Base-by-base conservation (phyloP, 2,888 invertebrate genomes). In the Apamea epomidion region DNA sequence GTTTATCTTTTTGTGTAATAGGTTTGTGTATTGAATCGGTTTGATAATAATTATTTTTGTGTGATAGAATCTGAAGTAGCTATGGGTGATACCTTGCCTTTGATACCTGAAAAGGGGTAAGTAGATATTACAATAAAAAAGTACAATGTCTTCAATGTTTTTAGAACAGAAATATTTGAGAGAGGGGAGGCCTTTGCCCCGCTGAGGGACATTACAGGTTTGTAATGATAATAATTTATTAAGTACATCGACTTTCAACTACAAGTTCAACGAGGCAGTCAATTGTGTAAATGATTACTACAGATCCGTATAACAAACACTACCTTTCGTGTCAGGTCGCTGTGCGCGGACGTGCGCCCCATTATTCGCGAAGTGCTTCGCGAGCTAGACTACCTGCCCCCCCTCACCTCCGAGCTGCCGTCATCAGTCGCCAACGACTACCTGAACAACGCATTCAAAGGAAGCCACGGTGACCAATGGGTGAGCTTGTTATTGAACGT, bases 291-390 rank as follows among this genome's bases (percentile, higher is more conserved):
- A 62, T 7, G 1, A 32, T 10, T 32, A 32, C 21, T 32, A 32
- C 10, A 64, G 32, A 25, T 14, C 25, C 65, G 2, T 64, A 16
- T 29, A 18, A 65, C 21, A 65, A 65, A 54, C 3, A 3, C 6
- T n/a, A 18, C n/a, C 25, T 6, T 51, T 29, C 10, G 16, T 42
- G 32, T 12, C 80, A 93, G 94, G 10, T 91, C 91, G 5, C 77
- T 93, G 51, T 95, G 95, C 48, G 86, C 90, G 3, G 95, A 95
- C 78, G 95, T 95, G 42, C 90, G 94, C 0, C 88, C 91, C 0
- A 92, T 95, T 4, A 91, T 96, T 1, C 92, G 95, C 7, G 91
- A 92, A 25, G 94, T 95, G 69, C 95, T 96, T 87, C 91, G 94
- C 0, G 93, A 93, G 42, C 74, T 92, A 16, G 92, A 93, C 78